Percentiles rank a stretch among this genome's conserved stretches.
Evolutionary conservation across 2,888 invertebrate genomes (phyloP).

Genomic region (Amphipoea lucens): DNA sequence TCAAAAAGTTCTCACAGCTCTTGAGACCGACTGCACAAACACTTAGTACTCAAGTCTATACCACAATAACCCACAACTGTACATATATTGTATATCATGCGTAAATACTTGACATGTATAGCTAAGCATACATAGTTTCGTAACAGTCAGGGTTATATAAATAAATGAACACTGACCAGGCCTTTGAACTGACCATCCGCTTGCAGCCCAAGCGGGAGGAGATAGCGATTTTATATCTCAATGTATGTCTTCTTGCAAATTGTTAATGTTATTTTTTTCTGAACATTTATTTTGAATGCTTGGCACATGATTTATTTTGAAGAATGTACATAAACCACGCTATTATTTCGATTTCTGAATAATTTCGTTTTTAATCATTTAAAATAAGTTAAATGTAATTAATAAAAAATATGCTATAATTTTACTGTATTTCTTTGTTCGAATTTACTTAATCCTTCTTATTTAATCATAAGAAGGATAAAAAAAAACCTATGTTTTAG

Average conservation of each 20-base stretch:
- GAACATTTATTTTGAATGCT: background rate
- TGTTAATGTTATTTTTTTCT: background rate
- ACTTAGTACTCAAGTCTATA: conserved; percentile 1
- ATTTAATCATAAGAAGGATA: background rate
- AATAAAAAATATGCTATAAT: background rate
- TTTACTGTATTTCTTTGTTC: too few species aligned
- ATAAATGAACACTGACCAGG: conserved; percentile 76
- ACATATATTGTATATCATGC: conserved; percentile 12
- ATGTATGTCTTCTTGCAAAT: background rate
- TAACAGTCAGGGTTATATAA: conserved; percentile 69
- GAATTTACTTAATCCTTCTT: too few species aligned
- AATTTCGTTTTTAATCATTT: background rate
- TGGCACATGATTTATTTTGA: too few species aligned
- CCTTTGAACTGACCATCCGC: conserved; percentile 74
- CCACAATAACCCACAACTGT: conserved; percentile 1
- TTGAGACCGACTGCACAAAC: conserved; percentile 32
- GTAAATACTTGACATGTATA: conserved; percentile 54
- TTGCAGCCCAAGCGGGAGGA: conserved; percentile 59
- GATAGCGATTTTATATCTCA: conserved; percentile 18
- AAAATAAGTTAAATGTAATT: background rate
- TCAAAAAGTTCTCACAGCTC: conserved; percentile 39
- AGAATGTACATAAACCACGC: too few species aligned
- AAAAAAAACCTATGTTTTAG: background rate
- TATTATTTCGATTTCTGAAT: too few species aligned
- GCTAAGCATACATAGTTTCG: conserved; percentile 53